Evolutionary conservation across 2,113 vertebrate genomes (phyloP).

Genomic region (Rattus rattus): DNA sequence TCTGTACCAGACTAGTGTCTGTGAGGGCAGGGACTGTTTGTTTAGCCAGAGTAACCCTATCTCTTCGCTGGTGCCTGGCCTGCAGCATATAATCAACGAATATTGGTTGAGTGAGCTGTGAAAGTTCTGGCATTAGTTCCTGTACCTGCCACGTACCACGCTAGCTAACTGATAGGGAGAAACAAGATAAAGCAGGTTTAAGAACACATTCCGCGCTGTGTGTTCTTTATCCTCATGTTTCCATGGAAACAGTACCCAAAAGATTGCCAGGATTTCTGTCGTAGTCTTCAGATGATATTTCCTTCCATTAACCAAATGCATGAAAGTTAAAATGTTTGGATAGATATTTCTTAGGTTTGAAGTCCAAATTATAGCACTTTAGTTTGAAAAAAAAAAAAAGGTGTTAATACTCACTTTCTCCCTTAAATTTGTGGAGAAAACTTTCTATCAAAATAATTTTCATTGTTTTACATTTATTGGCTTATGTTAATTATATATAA

Average conservation of each 20-base stretch:
- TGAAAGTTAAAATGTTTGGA: conserved; percentile 49
- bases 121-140: conserved; percentile 25
- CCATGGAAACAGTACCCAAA: conserved; percentile 20
- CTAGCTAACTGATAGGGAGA: conserved; percentile 16
- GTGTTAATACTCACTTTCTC: background rate
- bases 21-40: background rate
- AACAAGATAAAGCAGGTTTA: conserved; percentile 35
- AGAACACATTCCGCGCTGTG: background rate
- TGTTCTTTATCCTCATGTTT: background rate
- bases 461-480: background rate
- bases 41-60: background rate
- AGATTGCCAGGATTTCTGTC: background rate
- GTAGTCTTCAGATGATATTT: background rate
- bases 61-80: background rate
- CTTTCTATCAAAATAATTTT: conserved; percentile 24
- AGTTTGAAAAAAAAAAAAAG: background rate
- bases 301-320: conserved; percentile 3
- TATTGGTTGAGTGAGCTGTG: conserved; percentile 48
- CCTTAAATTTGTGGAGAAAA: background rate
- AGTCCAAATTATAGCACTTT: background rate
- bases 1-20: conserved; percentile 29
- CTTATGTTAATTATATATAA: background rate
- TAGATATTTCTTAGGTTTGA: background rate
- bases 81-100: background rate
- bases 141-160: background rate